Conservation (phyloP, 1,140 invertebrate species). For the Periplaneta americana region DNA sequence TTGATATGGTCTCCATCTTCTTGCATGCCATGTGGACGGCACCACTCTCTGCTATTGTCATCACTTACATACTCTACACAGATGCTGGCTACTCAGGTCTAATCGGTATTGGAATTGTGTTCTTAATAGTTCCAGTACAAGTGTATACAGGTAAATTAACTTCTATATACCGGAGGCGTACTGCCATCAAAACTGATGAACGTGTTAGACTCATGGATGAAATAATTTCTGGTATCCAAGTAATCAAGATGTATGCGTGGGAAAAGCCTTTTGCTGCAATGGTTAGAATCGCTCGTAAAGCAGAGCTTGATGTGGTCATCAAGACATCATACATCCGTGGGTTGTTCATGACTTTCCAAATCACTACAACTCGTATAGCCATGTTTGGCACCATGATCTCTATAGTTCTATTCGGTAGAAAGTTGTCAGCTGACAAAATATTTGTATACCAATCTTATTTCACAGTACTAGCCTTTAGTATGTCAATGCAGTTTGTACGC, state of each 20-base stretch:
- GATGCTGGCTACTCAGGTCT: constrained; percentile 59
- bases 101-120: constrained; percentile 59
- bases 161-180: constrained; percentile 54
- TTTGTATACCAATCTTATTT: constrained; percentile 62
- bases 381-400: constrained; percentile 56
- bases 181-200: constrained; percentile 64
- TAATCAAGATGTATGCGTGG: constrained; percentile 83
- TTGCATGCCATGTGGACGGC: constrained; percentile 59
- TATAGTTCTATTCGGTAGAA: constrained; percentile 45
- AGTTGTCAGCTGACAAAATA: constrained; percentile 51
- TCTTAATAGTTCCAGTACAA: constrained; percentile 69
- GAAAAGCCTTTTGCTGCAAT: constrained; percentile 62
- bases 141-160: constrained; percentile 52
- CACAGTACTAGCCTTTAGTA: constrained; percentile 54
- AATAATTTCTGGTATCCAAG: constrained; percentile 55
- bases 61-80: constrained; percentile 55
- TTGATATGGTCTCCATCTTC: constrained; percentile 52
- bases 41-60: constrained; percentile 54
- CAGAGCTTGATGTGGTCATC: constrained; percentile 54
- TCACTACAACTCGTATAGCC: constrained; percentile 62
- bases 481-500: constrained; percentile 64
- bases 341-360: constrained; percentile 64
- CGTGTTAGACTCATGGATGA: constrained; percentile 74
- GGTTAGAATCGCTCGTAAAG: constrained; percentile 40
- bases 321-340: constrained; percentile 64